These are phyloP conservation scores for Alloscopus bannaensis DNA, from an alignment of 2,888 invertebrate genomes.

Conservation along the genomic window DNA sequence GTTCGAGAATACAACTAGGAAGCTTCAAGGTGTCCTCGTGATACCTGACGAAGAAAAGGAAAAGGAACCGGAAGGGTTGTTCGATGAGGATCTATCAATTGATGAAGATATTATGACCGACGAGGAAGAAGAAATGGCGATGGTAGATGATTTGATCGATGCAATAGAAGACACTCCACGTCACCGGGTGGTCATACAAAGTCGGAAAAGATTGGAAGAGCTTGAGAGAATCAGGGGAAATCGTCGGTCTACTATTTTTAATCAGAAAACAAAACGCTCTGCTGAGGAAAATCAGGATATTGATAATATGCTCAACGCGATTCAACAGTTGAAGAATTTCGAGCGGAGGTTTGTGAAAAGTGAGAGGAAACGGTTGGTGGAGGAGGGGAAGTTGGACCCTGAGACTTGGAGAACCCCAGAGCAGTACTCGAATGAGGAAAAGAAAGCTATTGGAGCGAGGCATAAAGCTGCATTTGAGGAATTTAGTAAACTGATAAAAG, in stretches of 20 bases:
- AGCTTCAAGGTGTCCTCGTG: constrained; percentile 71
- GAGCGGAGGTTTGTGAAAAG: constrained; percentile 41
- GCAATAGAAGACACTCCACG: constrained; percentile 58
- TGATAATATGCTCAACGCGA: constrained; percentile 15
- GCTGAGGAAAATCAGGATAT: constrained; percentile 6
- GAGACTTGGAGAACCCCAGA: constrained; percentile 30
- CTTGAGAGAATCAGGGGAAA: constrained; percentile 8
- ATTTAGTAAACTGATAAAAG: constrained; percentile 24
- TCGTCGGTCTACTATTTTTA: constrained; percentile 7
- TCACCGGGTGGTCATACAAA: constrained; percentile 23
- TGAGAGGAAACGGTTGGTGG: constrained; percentile 44
- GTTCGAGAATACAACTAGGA: constrained; percentile 71
- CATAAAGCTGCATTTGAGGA: constrained; percentile 34
- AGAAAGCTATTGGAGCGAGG: constrained; percentile 40
- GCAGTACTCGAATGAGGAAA: constrained; percentile 53
- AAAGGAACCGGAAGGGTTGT: constrained; percentile 22
- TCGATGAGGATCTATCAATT: constrained; percentile 43
- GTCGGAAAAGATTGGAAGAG: constrained; percentile 12
- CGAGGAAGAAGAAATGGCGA: constrained; percentile 33
- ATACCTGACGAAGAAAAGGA: constrained; percentile 53
- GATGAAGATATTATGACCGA: constrained; percentile 15
- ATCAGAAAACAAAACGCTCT: background rate
- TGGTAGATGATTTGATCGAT: constrained; percentile 53
- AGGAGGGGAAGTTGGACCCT: constrained; percentile 31
- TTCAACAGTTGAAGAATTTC: constrained; percentile 48